A percentile compares a stretch with the other conserved stretches of the same genome.
Evolutionary conservation across 1,140 invertebrate genomes (phyloP).

Genomic region (Drosophila santomea): DNA sequence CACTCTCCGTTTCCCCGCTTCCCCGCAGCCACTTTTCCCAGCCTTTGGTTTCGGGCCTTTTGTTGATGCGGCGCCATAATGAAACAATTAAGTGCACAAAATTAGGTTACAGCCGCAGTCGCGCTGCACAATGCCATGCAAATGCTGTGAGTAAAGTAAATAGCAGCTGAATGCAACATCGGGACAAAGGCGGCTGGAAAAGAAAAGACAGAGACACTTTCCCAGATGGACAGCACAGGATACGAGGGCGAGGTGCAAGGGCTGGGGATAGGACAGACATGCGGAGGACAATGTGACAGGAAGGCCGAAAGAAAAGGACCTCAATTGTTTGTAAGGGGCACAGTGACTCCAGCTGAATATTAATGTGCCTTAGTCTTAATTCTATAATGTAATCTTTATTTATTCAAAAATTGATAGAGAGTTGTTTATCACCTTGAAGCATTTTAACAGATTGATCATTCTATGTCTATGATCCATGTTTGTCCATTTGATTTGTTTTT

Average conservation of each 20-base stretch:
- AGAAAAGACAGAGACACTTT: constrained; percentile 40
- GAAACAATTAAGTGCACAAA: constrained; percentile 81
- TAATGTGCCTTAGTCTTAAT: too few species aligned
- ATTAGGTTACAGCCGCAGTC: constrained; percentile 75
- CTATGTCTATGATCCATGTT: too few species aligned
- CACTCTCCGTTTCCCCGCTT: constrained; percentile 13
- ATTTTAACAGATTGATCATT: too few species aligned
- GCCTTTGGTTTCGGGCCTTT: constrained; percentile 49
- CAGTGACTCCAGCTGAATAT: constrained; percentile 14
- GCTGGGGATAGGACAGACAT: constrained; percentile 29
- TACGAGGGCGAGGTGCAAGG: not conserved
- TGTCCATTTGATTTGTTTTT: too few species aligned
- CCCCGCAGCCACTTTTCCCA: constrained; percentile 2
- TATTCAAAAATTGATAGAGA: too few species aligned
- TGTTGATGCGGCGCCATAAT: constrained; percentile 81
- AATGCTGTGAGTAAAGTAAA: constrained; percentile 77
- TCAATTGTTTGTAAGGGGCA: constrained; percentile 16
- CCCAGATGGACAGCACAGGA: constrained; percentile 12
- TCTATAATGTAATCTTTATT: too few species aligned
- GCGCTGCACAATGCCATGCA: constrained; percentile 71
- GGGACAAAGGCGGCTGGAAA: constrained; percentile 38
- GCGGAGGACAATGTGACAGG: constrained; percentile 53
- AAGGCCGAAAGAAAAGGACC: constrained; percentile 32
- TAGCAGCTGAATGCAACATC: constrained; percentile 58
- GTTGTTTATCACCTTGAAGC: too few species aligned